Evolutionary conservation across 1,140 invertebrate species (phyloP).

Genomic region (Charaxes varanes): DNA sequence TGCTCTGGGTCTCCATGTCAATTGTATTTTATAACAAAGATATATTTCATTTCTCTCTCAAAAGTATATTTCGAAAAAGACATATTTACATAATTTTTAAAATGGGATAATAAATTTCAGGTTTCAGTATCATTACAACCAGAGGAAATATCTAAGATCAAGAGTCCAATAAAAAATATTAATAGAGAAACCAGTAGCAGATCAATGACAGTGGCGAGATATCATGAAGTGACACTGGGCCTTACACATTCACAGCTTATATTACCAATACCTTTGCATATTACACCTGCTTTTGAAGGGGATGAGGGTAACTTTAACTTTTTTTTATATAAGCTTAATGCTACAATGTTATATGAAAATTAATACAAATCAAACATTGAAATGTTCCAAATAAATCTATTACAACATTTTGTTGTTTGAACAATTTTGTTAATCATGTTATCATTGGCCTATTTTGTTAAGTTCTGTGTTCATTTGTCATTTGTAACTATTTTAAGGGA

Average conservation of each 20-base stretch:
- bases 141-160: slow-evolving; percentile 83
- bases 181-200: slow-evolving; percentile 57
- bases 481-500: too few species aligned
- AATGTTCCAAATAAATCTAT: too few species aligned
- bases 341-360: not conserved
- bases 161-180: slow-evolving; percentile 54
- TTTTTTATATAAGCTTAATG: not conserved
- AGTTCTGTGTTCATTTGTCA: too few species aligned
- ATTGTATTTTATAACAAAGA: too few species aligned
- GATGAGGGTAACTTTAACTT: slow-evolving; percentile 78
- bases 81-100: too few species aligned
- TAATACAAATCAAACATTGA: too few species aligned
- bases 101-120: slow-evolving; percentile 73
- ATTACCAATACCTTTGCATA: slow-evolving; percentile 93
- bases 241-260: slow-evolving; percentile 91
- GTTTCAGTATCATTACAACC: slow-evolving; percentile 89
- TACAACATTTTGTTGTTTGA: too few species aligned
- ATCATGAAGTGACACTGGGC: slow-evolving; percentile 94
- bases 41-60: too few species aligned
- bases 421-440: not conserved
- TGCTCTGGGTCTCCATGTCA: too few species aligned
- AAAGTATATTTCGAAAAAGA: too few species aligned
- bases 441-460: not conserved
- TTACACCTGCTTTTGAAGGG: slow-evolving; percentile 94
- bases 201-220: slow-evolving; percentile 83